These are phyloP conservation scores for Caligus rogercresseyi DNA, from an alignment of 1,140 invertebrate genomes.

Conservation along the genomic window DNA sequence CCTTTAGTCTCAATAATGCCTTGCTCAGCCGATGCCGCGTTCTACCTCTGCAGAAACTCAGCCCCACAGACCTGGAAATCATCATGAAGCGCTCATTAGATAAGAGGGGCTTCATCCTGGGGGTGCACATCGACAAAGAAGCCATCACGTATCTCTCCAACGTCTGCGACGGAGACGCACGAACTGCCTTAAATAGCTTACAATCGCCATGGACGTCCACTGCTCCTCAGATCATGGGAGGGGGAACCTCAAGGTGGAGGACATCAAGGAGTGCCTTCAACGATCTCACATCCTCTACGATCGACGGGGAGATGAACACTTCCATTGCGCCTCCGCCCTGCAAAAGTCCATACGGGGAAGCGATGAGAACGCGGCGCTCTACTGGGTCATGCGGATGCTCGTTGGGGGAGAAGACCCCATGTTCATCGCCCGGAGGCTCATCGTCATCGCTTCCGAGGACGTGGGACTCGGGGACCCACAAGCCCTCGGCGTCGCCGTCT, in stretches of 20 bases:
- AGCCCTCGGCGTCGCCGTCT: constrained; percentile 41
- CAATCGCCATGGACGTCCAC: constrained; percentile 45
- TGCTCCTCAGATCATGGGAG: constrained; percentile 28
- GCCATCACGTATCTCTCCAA: constrained; percentile 49
- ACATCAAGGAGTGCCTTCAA: constrained; percentile 32
- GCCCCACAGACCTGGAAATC: constrained; percentile 35
- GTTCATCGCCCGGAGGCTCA: constrained; percentile 55
- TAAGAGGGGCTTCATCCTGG: constrained; percentile 17
- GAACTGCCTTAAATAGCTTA: constrained; percentile 53
- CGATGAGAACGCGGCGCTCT: constrained; percentile 58
- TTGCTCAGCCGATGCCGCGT: constrained; percentile 43
- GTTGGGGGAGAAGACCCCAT: constrained; percentile 60
- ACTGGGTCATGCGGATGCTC: constrained; percentile 63
- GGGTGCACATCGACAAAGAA: constrained; percentile 36
- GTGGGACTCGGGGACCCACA: constrained; percentile 39
- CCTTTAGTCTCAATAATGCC: constrained; percentile 59
- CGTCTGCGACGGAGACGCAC: constrained; percentile 60
- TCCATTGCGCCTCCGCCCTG: constrained; percentile 59
- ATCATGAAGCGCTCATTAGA: constrained; percentile 44
- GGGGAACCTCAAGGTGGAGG: constrained; percentile 25
- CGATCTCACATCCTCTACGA: constrained; percentile 56
- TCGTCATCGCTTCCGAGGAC: constrained; percentile 58
- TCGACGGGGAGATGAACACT: constrained; percentile 59
- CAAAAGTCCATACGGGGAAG: constrained; percentile 68
- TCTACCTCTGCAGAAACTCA: constrained; percentile 39